These are phyloP conservation scores for Catharus minimus DNA, from an alignment of 2,113 vertebrate genomes.

Conservation along the genomic window DNA sequence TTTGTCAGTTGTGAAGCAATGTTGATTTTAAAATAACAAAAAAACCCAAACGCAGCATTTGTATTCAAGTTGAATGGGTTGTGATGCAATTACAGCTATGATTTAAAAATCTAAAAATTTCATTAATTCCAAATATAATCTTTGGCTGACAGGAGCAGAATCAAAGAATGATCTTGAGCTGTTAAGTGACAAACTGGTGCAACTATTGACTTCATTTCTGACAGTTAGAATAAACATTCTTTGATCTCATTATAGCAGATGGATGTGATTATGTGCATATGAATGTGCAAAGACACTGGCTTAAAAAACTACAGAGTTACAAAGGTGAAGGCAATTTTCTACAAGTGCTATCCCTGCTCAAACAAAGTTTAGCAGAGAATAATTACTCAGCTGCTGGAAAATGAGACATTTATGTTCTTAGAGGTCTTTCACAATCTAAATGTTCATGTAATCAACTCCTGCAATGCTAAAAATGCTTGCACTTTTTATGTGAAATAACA, in stretches of 20 bases:
- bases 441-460: not conserved
- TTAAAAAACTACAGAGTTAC: not conserved
- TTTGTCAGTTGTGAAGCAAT: not conserved
- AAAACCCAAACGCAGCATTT: not conserved
- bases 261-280: not conserved
- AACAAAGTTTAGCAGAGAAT: not conserved
- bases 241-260: not conserved
- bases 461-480: not conserved
- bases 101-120: not conserved
- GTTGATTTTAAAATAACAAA: not conserved
- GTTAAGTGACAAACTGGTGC: not conserved
- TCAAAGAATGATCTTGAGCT: not conserved
- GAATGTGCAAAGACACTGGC: not conserved
- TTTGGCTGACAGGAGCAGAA: not conserved
- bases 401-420: not conserved
- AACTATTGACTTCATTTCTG: not conserved
- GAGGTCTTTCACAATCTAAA: not conserved
- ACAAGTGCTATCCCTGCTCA: not conserved
- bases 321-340: conserved; percentile 1
- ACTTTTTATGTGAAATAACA: not conserved
- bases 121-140: not conserved
- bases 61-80: not conserved
- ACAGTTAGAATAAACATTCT: conserved; percentile 13
- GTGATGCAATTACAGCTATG: not conserved
- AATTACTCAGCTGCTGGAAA: not conserved